phyloP scores from a whole-genome alignment of 2,113 vertebrate species.

The Dicerorhinus sumatrensis region DNA sequence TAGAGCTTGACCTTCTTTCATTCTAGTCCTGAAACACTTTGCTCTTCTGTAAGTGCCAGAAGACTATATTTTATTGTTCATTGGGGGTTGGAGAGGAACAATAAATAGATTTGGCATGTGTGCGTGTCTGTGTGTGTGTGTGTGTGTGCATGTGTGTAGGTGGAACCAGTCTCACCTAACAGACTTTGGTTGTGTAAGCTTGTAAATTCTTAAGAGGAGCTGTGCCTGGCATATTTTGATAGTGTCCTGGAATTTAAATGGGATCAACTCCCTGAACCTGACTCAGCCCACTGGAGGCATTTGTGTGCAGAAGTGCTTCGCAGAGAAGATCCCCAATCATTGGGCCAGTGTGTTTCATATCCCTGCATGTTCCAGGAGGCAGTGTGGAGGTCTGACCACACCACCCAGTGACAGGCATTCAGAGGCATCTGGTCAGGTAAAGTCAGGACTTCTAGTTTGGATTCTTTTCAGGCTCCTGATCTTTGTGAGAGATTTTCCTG shows the following conservation, averaged over 20 bases:
- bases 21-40: conserved; percentile 38
- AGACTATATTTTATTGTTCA: neutral
- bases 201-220: neutral
- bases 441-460: neutral
- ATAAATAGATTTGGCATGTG: neutral
- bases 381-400: neutral
- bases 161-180: neutral
- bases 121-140: no score
- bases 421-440: neutral
- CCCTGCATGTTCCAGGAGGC: neutral
- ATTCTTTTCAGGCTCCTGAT: neutral
- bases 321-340: neutral
- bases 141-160: neutral
- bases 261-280: neutral
- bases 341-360: neutral
- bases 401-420: neutral
- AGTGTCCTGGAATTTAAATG: neutral
- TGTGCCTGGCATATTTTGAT: neutral
- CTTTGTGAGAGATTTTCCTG: neutral
- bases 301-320: neutral
- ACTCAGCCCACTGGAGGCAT: neutral
- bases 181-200: neutral
- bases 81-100: neutral
- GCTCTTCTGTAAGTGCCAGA: conserved; percentile 2
- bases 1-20: conserved; percentile 58